Base-by-base conservation (phyloP, 1,140 invertebrate genomes). In the Drosophila tropicalis region DNA sequence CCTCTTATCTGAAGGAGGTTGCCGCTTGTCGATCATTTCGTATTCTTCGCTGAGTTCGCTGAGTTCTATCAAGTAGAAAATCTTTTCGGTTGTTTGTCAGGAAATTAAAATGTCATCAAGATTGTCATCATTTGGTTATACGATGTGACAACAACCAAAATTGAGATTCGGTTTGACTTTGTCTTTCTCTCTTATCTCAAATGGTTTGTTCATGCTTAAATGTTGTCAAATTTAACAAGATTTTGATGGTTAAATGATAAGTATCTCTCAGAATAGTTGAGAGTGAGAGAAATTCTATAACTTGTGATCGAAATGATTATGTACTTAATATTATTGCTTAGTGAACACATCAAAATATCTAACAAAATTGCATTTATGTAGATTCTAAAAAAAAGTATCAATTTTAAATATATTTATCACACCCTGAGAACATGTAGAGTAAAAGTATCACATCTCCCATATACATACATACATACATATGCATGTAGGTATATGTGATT, bases 71-170 rank as follows among this genome's bases (percentile, higher is more conserved):
- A 91, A 84, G 84, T 91, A 84, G 87, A 91, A 90, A 90, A 91
- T 83, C 74, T 76, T 71, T 57, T 79, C 55, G 67, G 72, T 56
- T 72, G 60, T 51, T 56, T 86, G 83, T 89, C 80, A 89, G 80
- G 39, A 89, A 89, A 87, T 91, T 91, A 91, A 91, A 91, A 90
- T 90, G 90, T 91, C 90, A 91, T 90, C 82, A 76, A 91, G 90
- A 91, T 91, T 91, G 90, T 91, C 90, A 72, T 87, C 73, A 76
- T 70, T 64, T 57, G 81, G 67, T 79, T 76, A 85, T 80, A 57
- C 78, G 82, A 86, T 78, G 79, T 81, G 86, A 90, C 81, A 86
- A 68, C 70, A 76, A 83, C 79, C 65, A 54, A 64, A 76, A 66
- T 67, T 70, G 73, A 47, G 22, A 7, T 62, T 47, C 25, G 68